Base-by-base conservation (phyloP, 2,888 invertebrate species). In the Dynastes maya region DNA sequence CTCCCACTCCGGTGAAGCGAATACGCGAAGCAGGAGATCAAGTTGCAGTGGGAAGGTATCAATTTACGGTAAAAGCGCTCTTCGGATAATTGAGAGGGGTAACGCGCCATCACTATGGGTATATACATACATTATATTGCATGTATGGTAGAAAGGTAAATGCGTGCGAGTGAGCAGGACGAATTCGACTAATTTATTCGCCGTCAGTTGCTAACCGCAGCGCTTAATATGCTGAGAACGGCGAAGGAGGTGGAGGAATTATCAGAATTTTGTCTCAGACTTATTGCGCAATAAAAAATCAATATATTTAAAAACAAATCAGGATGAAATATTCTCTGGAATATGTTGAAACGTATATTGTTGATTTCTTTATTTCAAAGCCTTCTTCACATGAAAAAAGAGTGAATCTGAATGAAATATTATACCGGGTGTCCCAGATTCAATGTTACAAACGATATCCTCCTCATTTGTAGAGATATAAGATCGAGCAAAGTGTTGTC, bases 131-230 rank as follows among this genome's bases (percentile, higher is more conserved):
- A 45, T 45, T 45, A 45, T 11, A 45, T 37, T 45, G 11, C 2
- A 11, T 45, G 45, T 45, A 45, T 2, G 45, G 11, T 45, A 8
- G 1, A n/a, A 1, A n/a, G 53, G 53, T n/a, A 53, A 6, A 53
- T 6, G n/a, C 53, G 53, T 45, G 45, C 0, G 32, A 37, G 32
- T 2, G 32, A 37, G 5, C 32, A 6, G 5, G 16, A 16, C n/a
- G 16, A 53, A 53, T 53, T n/a, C n/a, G 16, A 16, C 53, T 53
- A 53, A 53, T 53, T 53, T 53, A 53, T 53, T 53, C 53, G 9
- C n/a, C 53, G 53, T 53, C 53, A 53, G 53, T 2, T n/a, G 16
- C n/a, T 6, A 16, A 53, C 16, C 16, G 16, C 53, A n/a, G 3
- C 16, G 53, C 13, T 53, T 53, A n/a, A 16, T 53, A 45, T n/a